Percentiles rank a stretch among this genome's conserved stretches.
phyloP scores from a whole-genome alignment of 2,888 invertebrate species.

The Vanessa cardui region DNA sequence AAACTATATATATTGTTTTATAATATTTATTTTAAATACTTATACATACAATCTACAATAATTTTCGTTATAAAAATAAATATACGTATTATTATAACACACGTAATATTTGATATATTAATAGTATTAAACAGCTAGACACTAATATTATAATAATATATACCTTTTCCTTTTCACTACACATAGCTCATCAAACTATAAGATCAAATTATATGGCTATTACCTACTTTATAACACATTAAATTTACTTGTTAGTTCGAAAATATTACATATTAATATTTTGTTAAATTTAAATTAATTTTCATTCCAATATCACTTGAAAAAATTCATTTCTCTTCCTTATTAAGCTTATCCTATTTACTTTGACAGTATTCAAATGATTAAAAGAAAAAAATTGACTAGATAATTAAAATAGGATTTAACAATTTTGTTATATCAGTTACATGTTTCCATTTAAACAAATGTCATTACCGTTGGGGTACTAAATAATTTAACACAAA shows the following conservation, averaged over 20 bases:
- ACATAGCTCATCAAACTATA: constrained; percentile 6
- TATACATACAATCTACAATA: constrained; percentile 56
- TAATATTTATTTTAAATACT: constrained; percentile 59
- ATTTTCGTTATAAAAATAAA: constrained; percentile 71
- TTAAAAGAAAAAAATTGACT: constrained; percentile 16
- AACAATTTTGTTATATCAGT: neutral
- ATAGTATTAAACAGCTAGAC: constrained; percentile 27
- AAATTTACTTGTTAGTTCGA: constrained; percentile 4
- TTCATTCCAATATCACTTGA: neutral
- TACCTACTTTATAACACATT: constrained; percentile 6
- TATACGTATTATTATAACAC: constrained; percentile 60
- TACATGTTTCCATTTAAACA: constrained; percentile 2
- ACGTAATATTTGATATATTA: constrained; percentile 34
- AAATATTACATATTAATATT: constrained; percentile 2
- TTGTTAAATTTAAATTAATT: neutral
- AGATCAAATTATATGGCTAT: constrained; percentile 15
- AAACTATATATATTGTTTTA: constrained; percentile 46
- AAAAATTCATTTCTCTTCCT: neutral
- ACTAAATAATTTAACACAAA: constrained; percentile 7
- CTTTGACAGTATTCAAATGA: constrained; percentile 1
- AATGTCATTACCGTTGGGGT: neutral
- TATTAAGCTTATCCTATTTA: constrained; percentile 1
- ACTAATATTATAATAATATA: constrained; percentile 18
- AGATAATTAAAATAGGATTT: constrained; percentile 12
- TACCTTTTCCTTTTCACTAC: constrained; percentile 16